phyloP scores from a whole-genome alignment of 2,797 vertebrate species.

The Danionella dracula region DNA sequence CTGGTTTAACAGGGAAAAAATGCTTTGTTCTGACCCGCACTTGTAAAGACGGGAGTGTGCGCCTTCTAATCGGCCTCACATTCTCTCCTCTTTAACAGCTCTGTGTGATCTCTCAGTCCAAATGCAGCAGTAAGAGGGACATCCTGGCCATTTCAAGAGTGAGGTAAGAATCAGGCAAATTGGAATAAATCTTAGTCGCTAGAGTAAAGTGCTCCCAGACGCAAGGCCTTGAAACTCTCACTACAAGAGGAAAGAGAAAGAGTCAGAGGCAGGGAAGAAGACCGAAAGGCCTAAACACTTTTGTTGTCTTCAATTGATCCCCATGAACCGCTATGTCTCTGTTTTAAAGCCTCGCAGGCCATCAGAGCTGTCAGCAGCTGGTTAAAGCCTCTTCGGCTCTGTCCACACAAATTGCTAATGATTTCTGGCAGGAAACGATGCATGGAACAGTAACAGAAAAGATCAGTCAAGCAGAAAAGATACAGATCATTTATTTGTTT shows the following conservation, averaged over 20 bases:
- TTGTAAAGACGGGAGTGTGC: constrained; percentile 15
- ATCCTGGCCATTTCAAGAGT: background rate
- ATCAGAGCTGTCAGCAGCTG: constrained; percentile 10
- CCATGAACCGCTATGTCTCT: background rate
- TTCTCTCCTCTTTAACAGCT: constrained; percentile 19
- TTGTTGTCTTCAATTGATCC: constrained; percentile 21
- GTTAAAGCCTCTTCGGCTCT: background rate
- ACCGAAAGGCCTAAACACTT: constrained; percentile 6
- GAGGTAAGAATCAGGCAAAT: constrained; percentile 7
- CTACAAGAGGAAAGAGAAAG: constrained; percentile 14
- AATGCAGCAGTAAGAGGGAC: constrained; percentile 1
- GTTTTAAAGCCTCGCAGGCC: background rate
- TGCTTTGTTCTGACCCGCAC: constrained; percentile 21
- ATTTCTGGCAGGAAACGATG: background rate
- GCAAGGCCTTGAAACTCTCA: constrained; percentile 22
- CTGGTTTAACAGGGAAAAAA: background rate
- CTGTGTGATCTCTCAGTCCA: constrained; percentile 2
- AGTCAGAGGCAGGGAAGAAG: constrained; percentile 7
- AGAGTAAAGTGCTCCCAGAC: constrained; percentile 21
- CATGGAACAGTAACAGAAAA: too few relatives aligned
- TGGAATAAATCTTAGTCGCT: constrained; percentile 15
- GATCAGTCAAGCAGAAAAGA: too few relatives aligned
- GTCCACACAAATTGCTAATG: background rate
- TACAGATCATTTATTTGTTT: too few relatives aligned
- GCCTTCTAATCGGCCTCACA: constrained; percentile 19